Percentiles rank a stretch among this genome's conserved stretches.
phyloP scores from a whole-genome alignment of 2,797 vertebrate genomes.

The Crocidura indochinensis region DNA sequence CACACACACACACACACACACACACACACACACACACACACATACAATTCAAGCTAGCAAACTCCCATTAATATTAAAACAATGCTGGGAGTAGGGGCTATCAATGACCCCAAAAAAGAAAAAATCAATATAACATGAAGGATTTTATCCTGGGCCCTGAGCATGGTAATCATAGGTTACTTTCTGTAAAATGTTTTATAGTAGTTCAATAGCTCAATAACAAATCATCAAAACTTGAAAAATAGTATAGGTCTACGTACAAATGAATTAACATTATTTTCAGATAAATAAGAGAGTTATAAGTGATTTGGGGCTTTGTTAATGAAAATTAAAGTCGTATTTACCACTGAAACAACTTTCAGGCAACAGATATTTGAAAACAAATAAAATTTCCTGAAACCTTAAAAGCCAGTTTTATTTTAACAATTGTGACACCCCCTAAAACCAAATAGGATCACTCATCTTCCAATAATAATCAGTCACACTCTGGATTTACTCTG shows the following conservation, averaged over 20 bases:
- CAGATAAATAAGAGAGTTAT: conserved; percentile 34
- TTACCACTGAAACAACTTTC: conserved; percentile 52
- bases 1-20: too few relatives aligned
- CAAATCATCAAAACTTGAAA: conserved; percentile 62
- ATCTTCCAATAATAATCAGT: conserved; percentile 8
- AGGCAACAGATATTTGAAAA: conserved; percentile 45
- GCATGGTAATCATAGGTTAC: conserved; percentile 1
- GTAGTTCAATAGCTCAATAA: not conserved
- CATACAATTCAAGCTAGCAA: not conserved
- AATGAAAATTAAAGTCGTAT: conserved; percentile 58
- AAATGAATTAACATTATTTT: conserved; percentile 9
- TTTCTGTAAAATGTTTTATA: not conserved
- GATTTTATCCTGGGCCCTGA: conserved; percentile 29
- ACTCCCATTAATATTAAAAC: conserved; percentile 52
- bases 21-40: too few relatives aligned
- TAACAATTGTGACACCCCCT: conserved; percentile 39
- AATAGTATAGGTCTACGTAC: not conserved
- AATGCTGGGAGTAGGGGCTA: not conserved
- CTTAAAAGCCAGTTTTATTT: conserved; percentile 22
- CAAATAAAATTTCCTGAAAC: conserved; percentile 48
- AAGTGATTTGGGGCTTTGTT: conserved; percentile 41
- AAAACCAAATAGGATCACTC: conserved; percentile 34
- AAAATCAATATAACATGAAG: conserved; percentile 6
- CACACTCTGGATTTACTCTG: conserved; percentile 10
- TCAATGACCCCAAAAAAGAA: conserved; percentile 41